Evolutionary conservation across 2,113 vertebrate species (phyloP).

Genomic region (Dolichallabes microphthalmus): DNA sequence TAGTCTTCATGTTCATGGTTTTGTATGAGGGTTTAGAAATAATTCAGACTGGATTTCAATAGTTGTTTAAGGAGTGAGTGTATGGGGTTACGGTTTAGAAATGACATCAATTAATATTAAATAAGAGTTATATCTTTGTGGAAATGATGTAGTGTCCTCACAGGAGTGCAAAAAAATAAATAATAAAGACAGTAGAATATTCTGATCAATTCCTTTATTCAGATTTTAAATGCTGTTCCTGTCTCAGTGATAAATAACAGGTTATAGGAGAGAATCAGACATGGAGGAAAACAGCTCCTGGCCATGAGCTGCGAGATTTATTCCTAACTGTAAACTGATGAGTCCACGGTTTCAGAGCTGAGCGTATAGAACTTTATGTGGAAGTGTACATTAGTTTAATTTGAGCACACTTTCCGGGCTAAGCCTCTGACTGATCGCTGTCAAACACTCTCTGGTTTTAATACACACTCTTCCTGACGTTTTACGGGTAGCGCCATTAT

Average conservation of each 20-base stretch:
- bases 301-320: neutral
- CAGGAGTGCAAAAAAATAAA: neutral
- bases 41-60: neutral
- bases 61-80: neutral
- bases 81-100: neutral
- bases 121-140: neutral
- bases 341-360: neutral
- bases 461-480: slow-evolving; percentile 16
- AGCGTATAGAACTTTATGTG: neutral
- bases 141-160: neutral
- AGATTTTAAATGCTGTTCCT: neutral
- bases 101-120: neutral
- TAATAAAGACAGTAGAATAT: neutral
- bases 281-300: neutral
- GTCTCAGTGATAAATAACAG: neutral
- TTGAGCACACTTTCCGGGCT: slow-evolving; percentile 2
- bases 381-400: slow-evolving; percentile 9
- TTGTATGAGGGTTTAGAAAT: neutral
- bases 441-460: slow-evolving; percentile 23
- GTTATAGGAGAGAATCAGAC: neutral
- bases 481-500: slow-evolving; percentile 24
- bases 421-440: neutral
- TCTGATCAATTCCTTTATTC: neutral
- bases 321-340: neutral
- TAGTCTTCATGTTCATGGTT: neutral